Base-by-base conservation (phyloP, 2,113 vertebrate genomes). In the Myrmecobius fasciatus region DNA sequence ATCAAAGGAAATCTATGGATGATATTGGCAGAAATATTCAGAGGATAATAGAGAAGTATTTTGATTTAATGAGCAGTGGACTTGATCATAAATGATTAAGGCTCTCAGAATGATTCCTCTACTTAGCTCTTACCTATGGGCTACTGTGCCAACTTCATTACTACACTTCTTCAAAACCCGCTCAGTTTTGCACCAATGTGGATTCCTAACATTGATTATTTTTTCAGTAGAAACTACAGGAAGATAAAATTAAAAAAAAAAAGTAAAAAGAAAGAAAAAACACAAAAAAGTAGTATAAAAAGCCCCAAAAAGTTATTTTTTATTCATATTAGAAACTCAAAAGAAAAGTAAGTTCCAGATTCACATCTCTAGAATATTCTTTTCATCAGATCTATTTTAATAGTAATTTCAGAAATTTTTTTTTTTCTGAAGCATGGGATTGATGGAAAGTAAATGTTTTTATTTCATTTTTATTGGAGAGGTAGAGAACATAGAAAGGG, bases 361-460 rank as follows among this genome's bases (percentile, higher is more conserved):
- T 47, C 94, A 96, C 95, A 95, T 91, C 88, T 94, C 91, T 95
- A 75, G 94, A 97, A 97, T 93, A 94, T 2, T 17, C 89, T 93
- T 53, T 95, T 97, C 96, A 97, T 91, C 92, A 46, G 93, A 93
- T n/a, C 56, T 94, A 20, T 90, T 56, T 56, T 56, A 28, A n/a
- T 75, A 43, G n/a, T 83, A 22, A 83, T 43, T 22, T 2, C 1
- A 56, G 25, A 17, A 91, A 0, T 0, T 95, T 53, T 92, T 51
- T 0, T 47, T 94, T 96, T 0, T 26, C 20, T 94, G 91, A 95
- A 97, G 94, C 24, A 6, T 0, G 88, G 54, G 47, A 25, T 95
- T 25, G 89, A 96, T 95, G 90, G 20, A 91, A 97, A 97, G 89
- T 8, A 95, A 96, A 97, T 83, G 49, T 91, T 48, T 96, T 48